phyloP scores from a whole-genome alignment of 2,797 vertebrate species.

The Amblyopsis hoosieri region DNA sequence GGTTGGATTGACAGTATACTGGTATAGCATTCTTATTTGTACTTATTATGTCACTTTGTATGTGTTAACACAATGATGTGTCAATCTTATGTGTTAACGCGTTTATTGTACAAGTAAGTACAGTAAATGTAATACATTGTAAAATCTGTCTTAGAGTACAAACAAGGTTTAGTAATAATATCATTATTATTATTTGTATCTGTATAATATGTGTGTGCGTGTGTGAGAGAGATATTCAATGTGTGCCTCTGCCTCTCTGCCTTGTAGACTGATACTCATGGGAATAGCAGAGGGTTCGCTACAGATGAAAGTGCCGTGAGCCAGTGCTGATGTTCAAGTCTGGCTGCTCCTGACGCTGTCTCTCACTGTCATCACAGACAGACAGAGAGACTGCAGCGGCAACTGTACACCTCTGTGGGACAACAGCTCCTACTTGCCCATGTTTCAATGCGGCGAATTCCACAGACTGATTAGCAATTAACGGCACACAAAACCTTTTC shows the following conservation, averaged over 20 bases:
- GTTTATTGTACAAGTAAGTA: too few species aligned
- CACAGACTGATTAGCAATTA: conserved; percentile 26
- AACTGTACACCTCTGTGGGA: conserved; percentile 55
- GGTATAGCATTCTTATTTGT: too few species aligned
- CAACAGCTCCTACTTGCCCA: conserved; percentile 22
- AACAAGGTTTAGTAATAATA: too few species aligned
- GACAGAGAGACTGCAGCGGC: conserved; percentile 32
- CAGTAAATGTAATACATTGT: too few species aligned
- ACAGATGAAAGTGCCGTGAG: conserved; percentile 44
- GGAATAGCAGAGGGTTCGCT: conserved; percentile 47
- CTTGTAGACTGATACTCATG: conserved; percentile 68
- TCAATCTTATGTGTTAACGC: too few species aligned
- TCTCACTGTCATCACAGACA: conserved; percentile 64
- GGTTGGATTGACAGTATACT: too few species aligned
- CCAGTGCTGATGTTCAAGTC: conserved; percentile 55
- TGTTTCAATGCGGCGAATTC: conserved; percentile 27
- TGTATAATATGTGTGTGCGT: too few species aligned
- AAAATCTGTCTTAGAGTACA: too few species aligned
- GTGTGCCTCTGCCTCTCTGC: conserved; percentile 29
- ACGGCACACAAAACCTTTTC: conserved; percentile 32
- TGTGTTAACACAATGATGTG: too few species aligned
- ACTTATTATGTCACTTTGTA: too few species aligned
- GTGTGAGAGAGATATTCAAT: neutral
- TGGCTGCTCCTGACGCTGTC: conserved; percentile 70
- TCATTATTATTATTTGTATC: too few species aligned